Evolutionary conservation across 2,888 invertebrate genomes (phyloP).

Genomic region (Lathronympha strigana): DNA sequence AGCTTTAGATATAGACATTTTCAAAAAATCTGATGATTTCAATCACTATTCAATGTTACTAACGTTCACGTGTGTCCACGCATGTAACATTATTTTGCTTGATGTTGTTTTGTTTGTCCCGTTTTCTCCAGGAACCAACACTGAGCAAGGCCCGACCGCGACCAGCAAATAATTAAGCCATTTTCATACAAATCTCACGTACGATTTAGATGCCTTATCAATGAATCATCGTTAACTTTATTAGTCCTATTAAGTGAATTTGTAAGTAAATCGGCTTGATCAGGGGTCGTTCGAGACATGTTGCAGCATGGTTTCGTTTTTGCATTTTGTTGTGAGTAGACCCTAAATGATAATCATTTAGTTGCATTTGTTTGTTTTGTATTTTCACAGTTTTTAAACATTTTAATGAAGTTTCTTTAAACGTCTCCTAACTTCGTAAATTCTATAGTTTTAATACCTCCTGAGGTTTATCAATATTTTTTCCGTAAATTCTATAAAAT

Average conservation of each 20-base stretch:
- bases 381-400: conserved; percentile 37
- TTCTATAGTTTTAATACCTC: not conserved
- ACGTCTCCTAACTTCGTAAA: not conserved
- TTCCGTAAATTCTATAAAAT: not conserved
- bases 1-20: too few species aligned
- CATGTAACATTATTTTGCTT: conserved; percentile 75
- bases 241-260: conserved; percentile 23
- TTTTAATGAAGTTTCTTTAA: not conserved
- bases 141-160: conserved; percentile 76
- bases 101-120: conserved; percentile 73
- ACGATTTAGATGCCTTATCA: conserved; percentile 43
- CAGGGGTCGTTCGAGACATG: conserved; percentile 69
- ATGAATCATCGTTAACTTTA: conserved; percentile 34
- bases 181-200: conserved; percentile 48
- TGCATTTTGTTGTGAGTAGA: conserved; percentile 83
- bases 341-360: conserved; percentile 52
- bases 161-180: conserved; percentile 68
- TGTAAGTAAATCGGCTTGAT: conserved; percentile 59
- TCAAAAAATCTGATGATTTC: conserved; percentile 43
- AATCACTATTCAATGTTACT: conserved; percentile 50
- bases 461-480: conserved; percentile 1
- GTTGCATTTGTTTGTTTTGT: conserved; percentile 45
- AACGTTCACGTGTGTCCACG: conserved; percentile 73
- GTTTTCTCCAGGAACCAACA: conserved; percentile 80
- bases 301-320: conserved; percentile 80